Evolutionary conservation across 2,888 invertebrate species (phyloP).

Genomic region (Agrochola macilenta): DNA sequence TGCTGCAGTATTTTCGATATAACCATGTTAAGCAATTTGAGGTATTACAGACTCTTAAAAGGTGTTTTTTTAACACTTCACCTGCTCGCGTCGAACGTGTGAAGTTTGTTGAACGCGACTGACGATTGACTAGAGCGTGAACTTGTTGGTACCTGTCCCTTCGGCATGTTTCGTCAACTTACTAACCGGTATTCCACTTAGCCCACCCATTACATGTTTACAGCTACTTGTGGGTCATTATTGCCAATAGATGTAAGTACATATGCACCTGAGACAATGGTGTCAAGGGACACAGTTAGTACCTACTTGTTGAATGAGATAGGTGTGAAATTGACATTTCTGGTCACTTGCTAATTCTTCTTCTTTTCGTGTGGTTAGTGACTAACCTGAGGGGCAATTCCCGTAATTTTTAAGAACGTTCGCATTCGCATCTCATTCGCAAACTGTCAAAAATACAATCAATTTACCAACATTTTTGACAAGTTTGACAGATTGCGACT

Average conservation of each 20-base stretch:
- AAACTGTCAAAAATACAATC: too few species aligned
- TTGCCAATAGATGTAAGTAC: constrained; percentile 22
- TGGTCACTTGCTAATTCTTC: neutral
- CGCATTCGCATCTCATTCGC: too few species aligned
- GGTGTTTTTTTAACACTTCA: neutral
- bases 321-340: constrained; percentile 2
- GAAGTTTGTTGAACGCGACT: neutral
- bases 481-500: too few species aligned
- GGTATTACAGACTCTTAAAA: too few species aligned
- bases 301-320: neutral
- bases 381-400: too few species aligned
- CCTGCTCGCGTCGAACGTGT: neutral
- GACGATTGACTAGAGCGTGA: neutral
- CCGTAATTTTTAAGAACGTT: too few species aligned
- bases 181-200: constrained; percentile 31
- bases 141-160: neutral
- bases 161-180: constrained; percentile 16
- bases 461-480: too few species aligned
- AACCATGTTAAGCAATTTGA: too few species aligned
- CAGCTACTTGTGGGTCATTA: constrained; percentile 26
- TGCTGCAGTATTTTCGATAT: too few species aligned
- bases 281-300: constrained; percentile 28
- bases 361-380: too few species aligned
- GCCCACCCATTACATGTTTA: constrained; percentile 9
- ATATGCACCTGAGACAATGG: constrained; percentile 6